These are phyloP conservation scores for Muricea muricata DNA, from an alignment of 92 coral and sea anemone genomes.

Conservation along the genomic window DNA sequence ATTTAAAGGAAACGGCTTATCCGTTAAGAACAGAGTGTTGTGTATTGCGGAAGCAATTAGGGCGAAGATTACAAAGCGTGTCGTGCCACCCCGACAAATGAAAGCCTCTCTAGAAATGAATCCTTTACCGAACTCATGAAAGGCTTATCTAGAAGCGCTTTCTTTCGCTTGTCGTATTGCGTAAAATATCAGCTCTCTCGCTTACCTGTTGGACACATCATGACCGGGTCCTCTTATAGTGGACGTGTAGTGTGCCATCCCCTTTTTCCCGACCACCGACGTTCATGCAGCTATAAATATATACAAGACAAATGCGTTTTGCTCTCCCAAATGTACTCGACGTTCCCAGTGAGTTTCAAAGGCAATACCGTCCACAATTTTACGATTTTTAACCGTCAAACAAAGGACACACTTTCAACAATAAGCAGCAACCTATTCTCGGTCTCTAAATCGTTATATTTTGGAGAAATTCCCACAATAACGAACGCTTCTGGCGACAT, in stretches of 20 bases:
- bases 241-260: constrained; percentile 22
- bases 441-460: background rate
- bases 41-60: constrained; percentile 44
- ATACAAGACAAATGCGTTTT: background rate
- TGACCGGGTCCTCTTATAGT: constrained; percentile 3
- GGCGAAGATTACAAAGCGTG: constrained; percentile 22
- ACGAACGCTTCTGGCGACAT: background rate
- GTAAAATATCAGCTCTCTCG: background rate
- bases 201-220: constrained; percentile 28
- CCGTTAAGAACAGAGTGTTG: constrained; percentile 3
- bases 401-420: background rate
- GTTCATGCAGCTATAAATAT: constrained; percentile 7
- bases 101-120: background rate
- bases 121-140: background rate
- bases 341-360: background rate
- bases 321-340: constrained; percentile 9
- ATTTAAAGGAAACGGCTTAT: constrained; percentile 26
- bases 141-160: background rate
- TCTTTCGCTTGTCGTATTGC: background rate
- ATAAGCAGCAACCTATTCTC: background rate
- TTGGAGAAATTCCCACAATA: constrained; percentile 18
- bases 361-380: background rate
- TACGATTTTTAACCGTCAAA: background rate
- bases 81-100: constrained; percentile 23
- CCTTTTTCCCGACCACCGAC: background rate